phyloP scores from a whole-genome alignment of 2,113 vertebrate species.

The Microtus richardsoni region DNA sequence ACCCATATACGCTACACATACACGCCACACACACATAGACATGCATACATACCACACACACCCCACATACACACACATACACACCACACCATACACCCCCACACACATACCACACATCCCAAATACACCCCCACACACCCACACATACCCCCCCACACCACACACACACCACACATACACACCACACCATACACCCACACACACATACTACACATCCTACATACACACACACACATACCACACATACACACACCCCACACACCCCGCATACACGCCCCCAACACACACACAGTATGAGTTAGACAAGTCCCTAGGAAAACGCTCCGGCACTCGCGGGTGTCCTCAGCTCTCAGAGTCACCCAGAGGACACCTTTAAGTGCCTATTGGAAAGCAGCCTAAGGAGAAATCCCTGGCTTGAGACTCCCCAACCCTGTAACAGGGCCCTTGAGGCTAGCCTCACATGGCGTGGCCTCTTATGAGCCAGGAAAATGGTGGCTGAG shows the following conservation, averaged over 20 bases:
- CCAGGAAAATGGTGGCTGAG: constrained; percentile 53
- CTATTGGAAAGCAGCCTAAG: constrained; percentile 38
- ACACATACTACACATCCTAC: too few species aligned
- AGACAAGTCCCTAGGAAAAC: neutral
- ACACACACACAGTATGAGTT: neutral
- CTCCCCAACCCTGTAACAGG: constrained; percentile 25
- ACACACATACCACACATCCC: too few species aligned
- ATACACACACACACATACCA: neutral
- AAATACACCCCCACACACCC: too few species aligned
- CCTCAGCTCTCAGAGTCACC: neutral
- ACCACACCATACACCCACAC: neutral
- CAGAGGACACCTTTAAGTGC: neutral
- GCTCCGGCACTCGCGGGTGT: too few species aligned
- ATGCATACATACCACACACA: too few species aligned
- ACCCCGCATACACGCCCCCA: neutral
- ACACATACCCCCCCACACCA: too few species aligned
- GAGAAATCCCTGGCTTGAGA: constrained; percentile 54
- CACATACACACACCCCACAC: neutral
- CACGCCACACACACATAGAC: too few species aligned
- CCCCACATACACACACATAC: neutral
- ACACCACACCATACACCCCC: neutral
- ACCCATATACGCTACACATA: too few species aligned
- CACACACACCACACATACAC: too few species aligned
- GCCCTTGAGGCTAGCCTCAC: neutral
- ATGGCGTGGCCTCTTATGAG: neutral